Conservation (phyloP, 2,113 vertebrate genomes). For the Tapirus terrestris region DNA sequence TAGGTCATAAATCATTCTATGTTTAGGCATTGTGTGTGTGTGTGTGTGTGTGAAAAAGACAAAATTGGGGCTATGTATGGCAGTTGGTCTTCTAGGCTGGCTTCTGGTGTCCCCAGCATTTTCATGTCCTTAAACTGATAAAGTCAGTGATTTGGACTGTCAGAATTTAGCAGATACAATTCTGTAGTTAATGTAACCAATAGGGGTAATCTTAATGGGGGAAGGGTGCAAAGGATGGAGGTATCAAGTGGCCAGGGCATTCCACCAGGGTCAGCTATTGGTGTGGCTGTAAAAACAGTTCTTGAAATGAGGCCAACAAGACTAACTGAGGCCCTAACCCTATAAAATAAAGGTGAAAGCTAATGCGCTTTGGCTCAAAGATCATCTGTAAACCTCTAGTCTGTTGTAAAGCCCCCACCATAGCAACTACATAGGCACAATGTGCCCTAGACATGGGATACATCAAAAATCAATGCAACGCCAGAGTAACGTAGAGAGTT, state of each 20-base stretch:
- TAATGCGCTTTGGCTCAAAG: neutral
- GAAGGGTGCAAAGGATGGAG: neutral
- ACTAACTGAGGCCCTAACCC: neutral
- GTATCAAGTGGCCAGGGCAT: neutral
- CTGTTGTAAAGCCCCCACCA: neutral
- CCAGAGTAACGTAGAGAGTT: neutral
- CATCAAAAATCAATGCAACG: neutral
- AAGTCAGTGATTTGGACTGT: neutral
- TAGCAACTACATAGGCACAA: neutral
- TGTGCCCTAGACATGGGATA: neutral
- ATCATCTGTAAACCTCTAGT: neutral
- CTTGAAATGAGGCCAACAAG: constrained; percentile 28
- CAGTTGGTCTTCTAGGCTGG: neutral
- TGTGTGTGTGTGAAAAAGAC: too few relatives aligned
- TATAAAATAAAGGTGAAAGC: constrained; percentile 44
- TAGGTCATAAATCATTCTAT: neutral
- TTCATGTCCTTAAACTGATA: neutral
- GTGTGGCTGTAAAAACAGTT: neutral
- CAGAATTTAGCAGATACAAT: neutral
- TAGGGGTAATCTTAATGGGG: neutral
- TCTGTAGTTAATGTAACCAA: neutral
- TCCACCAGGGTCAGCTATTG: neutral
- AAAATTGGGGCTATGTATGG: neutral
- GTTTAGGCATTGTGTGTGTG: neutral
- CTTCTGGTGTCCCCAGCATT: neutral